Base-by-base conservation (phyloP, 2,113 vertebrate species). In the Bostrychus sinensis region DNA sequence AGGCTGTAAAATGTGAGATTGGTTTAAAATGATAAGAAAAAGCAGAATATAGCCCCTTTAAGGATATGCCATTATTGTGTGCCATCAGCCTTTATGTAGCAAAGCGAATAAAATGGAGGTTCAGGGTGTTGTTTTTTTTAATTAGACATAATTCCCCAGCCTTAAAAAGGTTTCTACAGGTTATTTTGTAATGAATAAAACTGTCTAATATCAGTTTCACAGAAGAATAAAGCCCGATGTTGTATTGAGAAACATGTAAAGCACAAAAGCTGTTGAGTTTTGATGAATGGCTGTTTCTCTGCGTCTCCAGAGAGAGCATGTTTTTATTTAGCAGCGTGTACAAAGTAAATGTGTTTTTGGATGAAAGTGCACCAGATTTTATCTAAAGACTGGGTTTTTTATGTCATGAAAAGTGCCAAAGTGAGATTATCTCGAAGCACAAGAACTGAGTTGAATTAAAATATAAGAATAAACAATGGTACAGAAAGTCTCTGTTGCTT, bases 371-470 rank as follows among this genome's bases (percentile, higher is more conserved):
- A n/a, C n/a, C 48, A 30, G 20, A 13, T 46, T 46, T 46, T 46
- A 46, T 46, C 11, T 19, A 12, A 46, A 23, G 19, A 46, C 20
- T 2, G 20, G 41, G 41, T 42, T 42, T 42, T n/a, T n/a, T n/a
- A n/a, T n/a, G n/a, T n/a, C n/a, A n/a, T 42, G 7, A 19, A 42
- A 42, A 17, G 41, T 42, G 39, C n/a, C 41, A 42, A 42, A 19
- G 41, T 42, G 17, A 42, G 41, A 42, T 42, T 42, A 17, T 17
- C 41, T 19, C 7, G 10, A 14, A 48, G 23, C 26, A 26, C 25
- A 51, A 28, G 1, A 17, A n/a, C n/a, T n/a, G n/a, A n/a, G n/a
- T n/a, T n/a, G n/a, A 30, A 51, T 51, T 51, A 51, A 51, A 51
- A 16, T 7, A 51, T 51, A 14, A 51, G 26, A n/a, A 28, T 25